Evolutionary conservation across 2,113 vertebrate species (phyloP).

Genomic region (Brachionichthys hirsutus): DNA sequence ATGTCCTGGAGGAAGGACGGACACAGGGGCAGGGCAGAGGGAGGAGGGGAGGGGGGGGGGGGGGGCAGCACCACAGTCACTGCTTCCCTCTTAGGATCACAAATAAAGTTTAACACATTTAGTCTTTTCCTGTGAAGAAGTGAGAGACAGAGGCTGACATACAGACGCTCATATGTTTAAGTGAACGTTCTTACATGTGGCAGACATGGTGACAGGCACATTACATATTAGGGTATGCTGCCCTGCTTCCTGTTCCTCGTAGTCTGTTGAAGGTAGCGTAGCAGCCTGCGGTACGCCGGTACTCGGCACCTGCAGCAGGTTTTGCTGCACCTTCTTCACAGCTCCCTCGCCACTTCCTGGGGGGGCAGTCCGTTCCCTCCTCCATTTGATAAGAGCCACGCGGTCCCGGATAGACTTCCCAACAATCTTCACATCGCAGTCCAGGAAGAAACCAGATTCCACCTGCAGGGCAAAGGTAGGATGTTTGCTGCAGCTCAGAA

Average conservation of each 20-base stretch:
- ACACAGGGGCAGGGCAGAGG: slow-evolving; percentile 6
- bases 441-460: slow-evolving; percentile 96
- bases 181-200: slow-evolving; percentile 83
- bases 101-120: no score
- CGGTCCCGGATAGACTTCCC: slow-evolving; percentile 95
- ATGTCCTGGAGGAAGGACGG: slow-evolving; percentile 22
- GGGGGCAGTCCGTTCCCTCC: slow-evolving; percentile 83
- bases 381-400: slow-evolving; percentile 93
- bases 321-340: slow-evolving; percentile 68
- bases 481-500: slow-evolving; percentile 11
- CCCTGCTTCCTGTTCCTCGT: slow-evolving; percentile 83
- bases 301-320: slow-evolving; percentile 82
- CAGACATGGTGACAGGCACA: slow-evolving; percentile 78
- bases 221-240: slow-evolving; percentile 80
- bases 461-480: slow-evolving; percentile 76
- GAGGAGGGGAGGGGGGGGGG: background rate
- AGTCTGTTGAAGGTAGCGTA: slow-evolving; percentile 68
- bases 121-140: no score
- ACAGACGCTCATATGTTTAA: slow-evolving; percentile 3
- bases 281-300: slow-evolving; percentile 71
- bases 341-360: slow-evolving; percentile 67
- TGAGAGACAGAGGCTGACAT: no score
- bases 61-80: no score
- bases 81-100: no score
- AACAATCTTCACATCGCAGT: slow-evolving; percentile 92